phyloP scores from a whole-genome alignment of 2,888 invertebrate genomes.

The Apotomis capreana region DNA sequence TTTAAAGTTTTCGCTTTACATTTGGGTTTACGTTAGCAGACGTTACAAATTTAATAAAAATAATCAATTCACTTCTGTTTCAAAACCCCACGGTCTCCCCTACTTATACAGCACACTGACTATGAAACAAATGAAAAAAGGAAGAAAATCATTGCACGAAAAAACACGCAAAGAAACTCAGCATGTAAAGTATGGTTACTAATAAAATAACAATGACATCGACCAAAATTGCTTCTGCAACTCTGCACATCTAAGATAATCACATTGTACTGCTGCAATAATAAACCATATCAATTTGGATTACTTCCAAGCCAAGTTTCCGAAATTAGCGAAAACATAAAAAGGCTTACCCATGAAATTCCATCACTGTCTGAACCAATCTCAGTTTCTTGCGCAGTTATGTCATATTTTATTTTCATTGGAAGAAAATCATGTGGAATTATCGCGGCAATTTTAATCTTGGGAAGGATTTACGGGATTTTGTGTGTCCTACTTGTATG shows the following conservation, averaged over 20 bases:
- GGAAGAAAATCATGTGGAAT: not conserved
- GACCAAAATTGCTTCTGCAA: not conserved
- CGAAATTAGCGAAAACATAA: slow-evolving; percentile 8
- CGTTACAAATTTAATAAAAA: too few relatives aligned
- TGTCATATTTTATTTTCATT: not conserved
- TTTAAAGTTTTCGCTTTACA: too few relatives aligned
- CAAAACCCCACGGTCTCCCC: too few relatives aligned
- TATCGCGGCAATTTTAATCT: not conserved
- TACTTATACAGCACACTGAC: too few relatives aligned
- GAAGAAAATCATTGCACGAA: too few relatives aligned
- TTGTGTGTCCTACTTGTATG: too few relatives aligned
- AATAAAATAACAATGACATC: too few relatives aligned
- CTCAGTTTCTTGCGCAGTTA: not conserved
- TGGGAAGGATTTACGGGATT: not conserved
- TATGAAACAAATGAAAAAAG: too few relatives aligned
- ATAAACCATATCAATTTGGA: slow-evolving; percentile 1
- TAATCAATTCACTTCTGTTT: too few relatives aligned
- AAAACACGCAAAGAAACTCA: too few relatives aligned
- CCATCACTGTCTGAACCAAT: slow-evolving; percentile 12
- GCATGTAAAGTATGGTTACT: too few relatives aligned
- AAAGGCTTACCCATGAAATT: not conserved
- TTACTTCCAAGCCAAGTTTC: slow-evolving; percentile 3
- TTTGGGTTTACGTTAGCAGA: too few relatives aligned
- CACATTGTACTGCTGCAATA: not conserved
- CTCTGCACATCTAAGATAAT: not conserved